phyloP scores from a whole-genome alignment of 2,888 invertebrate species.

The Ochlodes sylvanus region DNA sequence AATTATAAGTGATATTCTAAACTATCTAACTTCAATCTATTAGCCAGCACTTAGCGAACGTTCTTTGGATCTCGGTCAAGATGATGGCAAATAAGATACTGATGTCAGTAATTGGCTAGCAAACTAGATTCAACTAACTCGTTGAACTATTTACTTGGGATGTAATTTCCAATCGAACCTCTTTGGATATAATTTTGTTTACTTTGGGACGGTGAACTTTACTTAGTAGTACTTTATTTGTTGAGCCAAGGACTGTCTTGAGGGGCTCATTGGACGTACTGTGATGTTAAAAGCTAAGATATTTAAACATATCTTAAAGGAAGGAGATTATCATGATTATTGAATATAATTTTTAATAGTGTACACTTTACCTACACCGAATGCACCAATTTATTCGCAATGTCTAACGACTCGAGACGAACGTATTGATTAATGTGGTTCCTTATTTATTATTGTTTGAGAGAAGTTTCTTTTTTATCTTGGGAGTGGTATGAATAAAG shows the following conservation, averaged over 20 bases:
- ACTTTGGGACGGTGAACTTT: neutral
- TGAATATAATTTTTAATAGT: too few species aligned
- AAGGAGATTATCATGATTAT: too few species aligned
- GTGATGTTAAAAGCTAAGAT: too few species aligned
- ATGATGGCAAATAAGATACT: constrained; percentile 13
- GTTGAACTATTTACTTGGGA: neutral
- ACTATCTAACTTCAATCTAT: neutral
- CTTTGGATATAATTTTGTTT: constrained; percentile 4
- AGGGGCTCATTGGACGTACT: neutral
- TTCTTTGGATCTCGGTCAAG: neutral
- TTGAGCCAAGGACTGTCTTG: neutral
- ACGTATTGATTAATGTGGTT: neutral
- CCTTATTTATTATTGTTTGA: neutral
- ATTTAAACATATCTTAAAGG: too few species aligned
- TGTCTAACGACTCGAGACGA: too few species aligned
- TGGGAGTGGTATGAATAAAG: too few species aligned
- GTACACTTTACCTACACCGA: too few species aligned
- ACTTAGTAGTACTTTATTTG: neutral
- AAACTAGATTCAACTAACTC: constrained; percentile 3
- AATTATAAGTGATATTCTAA: too few species aligned
- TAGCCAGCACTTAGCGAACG: neutral
- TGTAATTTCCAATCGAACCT: constrained; percentile 11
- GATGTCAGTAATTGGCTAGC: neutral
- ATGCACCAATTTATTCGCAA: too few species aligned
- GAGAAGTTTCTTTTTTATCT: too few species aligned